Evolutionary conservation across 2,888 invertebrate species (phyloP).

Genomic region (Agrochola lychnidis): DNA sequence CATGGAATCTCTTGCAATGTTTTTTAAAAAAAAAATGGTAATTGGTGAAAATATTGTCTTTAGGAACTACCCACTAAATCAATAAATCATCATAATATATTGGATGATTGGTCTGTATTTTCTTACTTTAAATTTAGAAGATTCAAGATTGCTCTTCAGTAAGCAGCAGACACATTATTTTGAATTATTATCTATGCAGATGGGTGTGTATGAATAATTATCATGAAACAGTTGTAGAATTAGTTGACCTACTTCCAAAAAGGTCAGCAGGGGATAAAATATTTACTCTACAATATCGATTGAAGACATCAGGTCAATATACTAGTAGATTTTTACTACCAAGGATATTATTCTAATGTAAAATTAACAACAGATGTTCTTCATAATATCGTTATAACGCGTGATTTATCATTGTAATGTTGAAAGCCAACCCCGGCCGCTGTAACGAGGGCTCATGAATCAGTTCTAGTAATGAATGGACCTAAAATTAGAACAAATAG

Average conservation of each 20-base stretch:
- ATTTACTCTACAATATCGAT: conserved; percentile 32
- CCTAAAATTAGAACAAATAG: conserved; percentile 74
- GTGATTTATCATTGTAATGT: conserved; percentile 1
- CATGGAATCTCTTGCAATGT: neutral
- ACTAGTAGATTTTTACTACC: conserved; percentile 9
- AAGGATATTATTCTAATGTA: neutral
- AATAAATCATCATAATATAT: neutral
- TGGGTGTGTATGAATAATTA: conserved; percentile 38
- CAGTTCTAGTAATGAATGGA: conserved; percentile 62
- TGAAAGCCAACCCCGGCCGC: conserved; percentile 12
- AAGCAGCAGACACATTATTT: conserved; percentile 9
- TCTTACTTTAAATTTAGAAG: neutral
- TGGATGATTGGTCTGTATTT: neutral
- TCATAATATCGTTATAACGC: neutral
- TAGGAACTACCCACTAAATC: neutral
- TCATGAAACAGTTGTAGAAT: conserved; percentile 27
- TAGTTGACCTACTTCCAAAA: conserved; percentile 54
- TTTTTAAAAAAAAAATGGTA: neutral
- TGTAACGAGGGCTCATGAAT: conserved; percentile 39
- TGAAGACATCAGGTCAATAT: conserved; percentile 2
- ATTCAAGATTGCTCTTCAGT: neutral
- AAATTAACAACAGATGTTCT: conserved; percentile 46
- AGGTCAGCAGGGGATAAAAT: conserved; percentile 42
- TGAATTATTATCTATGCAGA: conserved; percentile 48
- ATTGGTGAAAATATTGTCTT: neutral